These are phyloP conservation scores for Drosophila lacteicornis DNA, from an alignment of 1,140 invertebrate genomes.

Conservation along the genomic window DNA sequence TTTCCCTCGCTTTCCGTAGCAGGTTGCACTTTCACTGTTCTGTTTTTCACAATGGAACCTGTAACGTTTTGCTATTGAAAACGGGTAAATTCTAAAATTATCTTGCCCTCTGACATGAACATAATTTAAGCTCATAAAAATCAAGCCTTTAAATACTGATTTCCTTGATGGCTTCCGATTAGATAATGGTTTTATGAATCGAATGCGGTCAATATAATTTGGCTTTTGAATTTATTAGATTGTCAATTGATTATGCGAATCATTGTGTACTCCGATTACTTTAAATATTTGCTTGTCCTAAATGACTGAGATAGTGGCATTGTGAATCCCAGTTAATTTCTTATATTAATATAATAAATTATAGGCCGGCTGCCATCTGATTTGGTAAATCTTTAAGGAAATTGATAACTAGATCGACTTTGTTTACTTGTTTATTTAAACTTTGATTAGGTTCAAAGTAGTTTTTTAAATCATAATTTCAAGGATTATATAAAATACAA, in stretches of 20 bases:
- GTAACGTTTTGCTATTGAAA: background rate
- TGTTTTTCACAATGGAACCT: slow-evolving; percentile 21
- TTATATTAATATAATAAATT: background rate
- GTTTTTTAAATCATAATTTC: background rate
- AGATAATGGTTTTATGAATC: slow-evolving; percentile 30
- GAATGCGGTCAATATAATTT: background rate
- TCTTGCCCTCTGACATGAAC: background rate
- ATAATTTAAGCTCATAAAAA: background rate
- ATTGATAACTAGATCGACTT: background rate
- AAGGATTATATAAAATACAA: background rate
- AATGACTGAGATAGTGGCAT: slow-evolving; percentile 1
- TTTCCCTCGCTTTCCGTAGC: slow-evolving; percentile 47
- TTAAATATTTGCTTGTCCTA: background rate
- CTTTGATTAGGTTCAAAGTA: background rate
- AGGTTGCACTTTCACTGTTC: slow-evolving; percentile 78
- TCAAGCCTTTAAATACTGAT: background rate
- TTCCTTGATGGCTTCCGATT: slow-evolving; percentile 11
- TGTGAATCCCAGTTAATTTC: background rate
- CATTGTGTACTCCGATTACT: slow-evolving; percentile 3
- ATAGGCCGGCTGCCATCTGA: background rate
- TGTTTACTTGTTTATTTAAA: background rate
- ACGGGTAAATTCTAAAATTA: background rate
- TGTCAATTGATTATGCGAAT: background rate
- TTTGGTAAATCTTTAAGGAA: background rate
- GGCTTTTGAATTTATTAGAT: slow-evolving; percentile 9